phyloP scores from a whole-genome alignment of 2,797 vertebrate species.

The Lacerta viridis region DNA sequence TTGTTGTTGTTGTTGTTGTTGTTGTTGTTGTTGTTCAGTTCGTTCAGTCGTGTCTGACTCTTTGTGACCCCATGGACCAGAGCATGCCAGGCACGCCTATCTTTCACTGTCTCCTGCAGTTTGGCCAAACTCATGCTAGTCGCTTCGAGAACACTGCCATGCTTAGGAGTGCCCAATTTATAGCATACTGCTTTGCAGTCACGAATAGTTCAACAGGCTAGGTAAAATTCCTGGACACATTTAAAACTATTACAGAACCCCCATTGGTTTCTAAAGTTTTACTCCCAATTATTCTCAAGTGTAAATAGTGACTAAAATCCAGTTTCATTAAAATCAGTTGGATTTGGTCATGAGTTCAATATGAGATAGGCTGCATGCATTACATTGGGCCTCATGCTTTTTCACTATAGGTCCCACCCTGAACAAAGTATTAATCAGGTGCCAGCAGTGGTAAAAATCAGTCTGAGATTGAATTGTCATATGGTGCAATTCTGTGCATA shows the following conservation, averaged over 20 bases:
- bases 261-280: too few relatives aligned
- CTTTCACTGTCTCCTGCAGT: too few relatives aligned
- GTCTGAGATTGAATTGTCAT: background rate
- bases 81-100: too few relatives aligned
- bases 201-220: background rate
- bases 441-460: slow-evolving; percentile 5
- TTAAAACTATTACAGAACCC: too few relatives aligned
- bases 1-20: background rate
- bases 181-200: background rate
- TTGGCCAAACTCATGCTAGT: too few relatives aligned
- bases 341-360: background rate
- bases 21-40: too few relatives aligned
- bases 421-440: background rate
- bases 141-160: background rate
- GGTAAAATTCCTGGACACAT: background rate
- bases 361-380: background rate
- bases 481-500: background rate
- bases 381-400: background rate
- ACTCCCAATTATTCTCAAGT: too few relatives aligned
- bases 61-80: too few relatives aligned
- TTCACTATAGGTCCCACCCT: background rate
- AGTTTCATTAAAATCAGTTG: background rate
- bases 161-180: background rate
- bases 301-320: background rate
- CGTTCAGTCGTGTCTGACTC: too few relatives aligned